phyloP scores from a whole-genome alignment of 2,888 invertebrate species.

The Xylocampa areola region DNA sequence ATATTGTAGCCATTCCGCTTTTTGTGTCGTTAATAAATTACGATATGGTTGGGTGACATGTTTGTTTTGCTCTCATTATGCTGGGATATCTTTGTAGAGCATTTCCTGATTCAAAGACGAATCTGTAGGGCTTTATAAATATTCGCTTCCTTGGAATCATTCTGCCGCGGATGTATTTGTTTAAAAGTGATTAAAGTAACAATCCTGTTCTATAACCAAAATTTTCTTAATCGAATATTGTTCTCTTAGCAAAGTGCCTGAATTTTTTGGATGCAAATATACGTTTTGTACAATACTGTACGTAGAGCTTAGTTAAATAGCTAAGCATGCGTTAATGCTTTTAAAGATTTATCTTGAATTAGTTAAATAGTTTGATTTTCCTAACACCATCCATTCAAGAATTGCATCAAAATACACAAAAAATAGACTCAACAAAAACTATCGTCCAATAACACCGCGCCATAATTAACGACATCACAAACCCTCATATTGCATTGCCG shows the following conservation, averaged over 20 bases:
- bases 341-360: no score
- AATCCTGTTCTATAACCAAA: not conserved
- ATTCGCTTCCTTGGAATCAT: conserved; percentile 42
- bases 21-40: conserved; percentile 84
- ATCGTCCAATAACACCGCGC: conserved; percentile 56
- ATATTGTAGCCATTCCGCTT: conserved; percentile 83
- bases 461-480: conserved; percentile 70
- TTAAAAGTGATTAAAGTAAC: conserved; percentile 22
- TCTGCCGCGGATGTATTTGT: conserved; percentile 2
- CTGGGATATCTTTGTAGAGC: conserved; percentile 65
- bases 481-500: conserved; percentile 77
- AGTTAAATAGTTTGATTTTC: not conserved
- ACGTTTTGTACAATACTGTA: no score
- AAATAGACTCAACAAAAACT: conserved; percentile 13
- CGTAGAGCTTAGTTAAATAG: no score
- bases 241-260: not conserved
- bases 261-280: no score
- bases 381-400: conserved; percentile 1
- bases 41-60: conserved; percentile 72
- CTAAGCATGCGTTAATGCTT: no score
- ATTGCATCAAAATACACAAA: conserved; percentile 1
- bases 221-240: not conserved
- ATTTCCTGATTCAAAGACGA: conserved; percentile 56
- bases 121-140: conserved; percentile 63
- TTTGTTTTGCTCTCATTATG: conserved; percentile 74